Evolutionary conservation across 2,113 vertebrate genomes (phyloP).

Genomic region (Anser cygnoides): DNA sequence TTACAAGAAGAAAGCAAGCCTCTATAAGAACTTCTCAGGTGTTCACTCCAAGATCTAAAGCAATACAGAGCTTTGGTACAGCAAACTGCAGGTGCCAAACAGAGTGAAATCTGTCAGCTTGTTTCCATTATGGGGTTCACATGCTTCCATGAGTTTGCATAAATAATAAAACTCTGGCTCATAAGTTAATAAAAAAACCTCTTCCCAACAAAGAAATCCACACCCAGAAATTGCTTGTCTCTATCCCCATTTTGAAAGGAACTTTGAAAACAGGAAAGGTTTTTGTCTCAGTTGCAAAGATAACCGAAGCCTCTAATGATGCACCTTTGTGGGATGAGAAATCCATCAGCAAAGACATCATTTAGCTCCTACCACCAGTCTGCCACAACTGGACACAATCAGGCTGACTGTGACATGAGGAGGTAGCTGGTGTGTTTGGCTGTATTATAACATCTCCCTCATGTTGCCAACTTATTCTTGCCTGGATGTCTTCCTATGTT

Average conservation of each 20-base stretch:
- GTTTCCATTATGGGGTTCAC: neutral
- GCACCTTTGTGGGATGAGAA: neutral
- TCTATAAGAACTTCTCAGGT: neutral
- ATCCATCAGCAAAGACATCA: neutral
- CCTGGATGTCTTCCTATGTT: neutral
- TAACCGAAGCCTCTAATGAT: neutral
- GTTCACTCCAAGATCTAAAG: neutral
- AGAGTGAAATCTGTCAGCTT: neutral
- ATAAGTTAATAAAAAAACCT: neutral
- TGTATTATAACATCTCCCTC: neutral
- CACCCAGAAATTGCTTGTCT: neutral
- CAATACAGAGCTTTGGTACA: neutral
- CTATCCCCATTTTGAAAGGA: neutral
- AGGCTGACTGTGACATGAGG: accelerated
- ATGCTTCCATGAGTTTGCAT: neutral
- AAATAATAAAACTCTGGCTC: neutral
- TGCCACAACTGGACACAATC: accelerated
- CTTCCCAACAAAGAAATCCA: neutral
- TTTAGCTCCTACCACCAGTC: neutral
- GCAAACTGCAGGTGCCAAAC: neutral
- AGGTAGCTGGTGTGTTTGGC: neutral
- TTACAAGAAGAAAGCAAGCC: neutral
- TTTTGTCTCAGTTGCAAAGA: neutral
- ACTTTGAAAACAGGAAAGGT: neutral
- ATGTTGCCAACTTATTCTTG: neutral